Conservation (phyloP, 2,888 invertebrate species). For the Leptinotarsa haldemani region DNA sequence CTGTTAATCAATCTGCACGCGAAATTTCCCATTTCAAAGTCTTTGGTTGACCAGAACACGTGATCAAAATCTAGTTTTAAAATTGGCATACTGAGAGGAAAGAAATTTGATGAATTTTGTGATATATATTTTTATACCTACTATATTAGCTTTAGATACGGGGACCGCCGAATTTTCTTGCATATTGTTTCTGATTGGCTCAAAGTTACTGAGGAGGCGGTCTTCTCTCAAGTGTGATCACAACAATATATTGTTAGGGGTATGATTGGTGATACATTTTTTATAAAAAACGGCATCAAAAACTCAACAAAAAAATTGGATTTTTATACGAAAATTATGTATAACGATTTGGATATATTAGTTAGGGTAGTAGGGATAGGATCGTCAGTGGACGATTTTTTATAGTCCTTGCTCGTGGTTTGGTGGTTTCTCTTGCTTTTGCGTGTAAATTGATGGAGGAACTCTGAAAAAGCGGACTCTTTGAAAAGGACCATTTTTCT, state of each 20-base stretch:
- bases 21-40: not conserved
- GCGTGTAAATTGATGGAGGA: conserved; percentile 54
- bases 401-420: conserved; percentile 59
- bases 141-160: conserved; percentile 47
- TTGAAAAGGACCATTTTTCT: conserved; percentile 39
- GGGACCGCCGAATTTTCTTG: conserved; percentile 46
- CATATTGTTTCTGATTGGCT: conserved; percentile 53
- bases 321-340: conserved; percentile 50
- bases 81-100: conserved; percentile 50
- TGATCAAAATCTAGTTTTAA: conserved; percentile 41
- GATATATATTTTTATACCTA: conserved; percentile 60
- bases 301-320: conserved; percentile 46
- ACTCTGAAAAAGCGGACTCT: conserved; percentile 46
- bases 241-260: conserved; percentile 52
- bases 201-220: conserved; percentile 47
- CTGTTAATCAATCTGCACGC: not conserved
- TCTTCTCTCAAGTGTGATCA: conserved; percentile 52
- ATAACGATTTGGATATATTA: conserved; percentile 53
- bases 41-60: conserved; percentile 26
- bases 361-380: conserved; percentile 47
- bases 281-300: conserved; percentile 50
- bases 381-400: conserved; percentile 38
- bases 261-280: conserved; percentile 56
- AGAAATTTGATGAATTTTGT: conserved; percentile 55
- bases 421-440: conserved; percentile 60